Conservation (phyloP, 2,888 invertebrate species). For the Pseudoips prasinana region DNA sequence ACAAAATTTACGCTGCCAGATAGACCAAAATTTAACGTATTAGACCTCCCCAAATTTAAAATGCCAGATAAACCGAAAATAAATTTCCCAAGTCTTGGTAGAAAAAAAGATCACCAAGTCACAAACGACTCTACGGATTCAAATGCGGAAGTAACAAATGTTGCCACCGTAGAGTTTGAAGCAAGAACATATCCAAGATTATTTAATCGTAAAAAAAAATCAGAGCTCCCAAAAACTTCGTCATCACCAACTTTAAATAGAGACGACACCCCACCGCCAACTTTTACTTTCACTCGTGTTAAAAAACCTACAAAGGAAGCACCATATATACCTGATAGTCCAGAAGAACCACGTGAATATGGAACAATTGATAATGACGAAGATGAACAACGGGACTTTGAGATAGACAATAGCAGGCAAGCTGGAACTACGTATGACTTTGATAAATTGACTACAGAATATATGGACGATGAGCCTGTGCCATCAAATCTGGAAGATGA, state of each 20-base stretch:
- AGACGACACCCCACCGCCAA: slow-evolving; percentile 83
- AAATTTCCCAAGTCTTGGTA: slow-evolving; percentile 83
- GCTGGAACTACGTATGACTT: slow-evolving; percentile 75
- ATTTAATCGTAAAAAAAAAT: slow-evolving; percentile 76
- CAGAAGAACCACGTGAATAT: slow-evolving; percentile 70
- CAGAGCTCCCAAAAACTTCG: slow-evolving; percentile 70
- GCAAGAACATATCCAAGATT: slow-evolving; percentile 90
- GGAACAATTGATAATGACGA: slow-evolving; percentile 62
- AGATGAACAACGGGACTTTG: slow-evolving; percentile 49
- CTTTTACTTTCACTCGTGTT: slow-evolving; percentile 85
- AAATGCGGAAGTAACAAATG: slow-evolving; percentile 60
- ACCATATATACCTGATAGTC: slow-evolving; percentile 65
- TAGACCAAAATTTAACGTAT: slow-evolving; percentile 76
- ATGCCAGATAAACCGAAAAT: slow-evolving; percentile 84
- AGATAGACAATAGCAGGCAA: slow-evolving; percentile 60
- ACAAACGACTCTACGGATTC: slow-evolving; percentile 63
- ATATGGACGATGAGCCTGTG: slow-evolving; percentile 74
- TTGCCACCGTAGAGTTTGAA: slow-evolving; percentile 85
- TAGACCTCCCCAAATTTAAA: slow-evolving; percentile 80
- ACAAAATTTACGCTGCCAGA: slow-evolving; percentile 85
- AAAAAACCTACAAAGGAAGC: slow-evolving; percentile 76
- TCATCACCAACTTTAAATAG: slow-evolving; percentile 77
- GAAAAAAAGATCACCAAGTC: slow-evolving; percentile 70
- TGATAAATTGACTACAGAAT: slow-evolving; percentile 81
- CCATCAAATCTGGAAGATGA: slow-evolving; percentile 41